phyloP scores from a whole-genome alignment of 2,888 invertebrate genomes.

The Melolontha melolontha region DNA sequence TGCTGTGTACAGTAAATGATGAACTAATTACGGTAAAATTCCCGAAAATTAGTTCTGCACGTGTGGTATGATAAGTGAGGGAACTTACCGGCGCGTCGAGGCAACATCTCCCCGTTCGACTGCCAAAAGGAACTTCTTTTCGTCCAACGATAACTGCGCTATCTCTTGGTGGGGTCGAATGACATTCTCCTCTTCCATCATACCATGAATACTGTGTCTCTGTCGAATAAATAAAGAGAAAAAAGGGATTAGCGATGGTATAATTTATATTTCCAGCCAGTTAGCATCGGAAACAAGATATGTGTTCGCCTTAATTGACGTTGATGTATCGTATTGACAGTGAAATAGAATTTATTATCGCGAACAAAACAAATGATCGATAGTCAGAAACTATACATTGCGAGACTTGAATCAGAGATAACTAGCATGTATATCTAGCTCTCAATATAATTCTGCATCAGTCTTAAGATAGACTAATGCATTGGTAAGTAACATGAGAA shows the following conservation, averaged over 20 bases:
- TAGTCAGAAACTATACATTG: constrained; percentile 1
- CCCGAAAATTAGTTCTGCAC: background rate
- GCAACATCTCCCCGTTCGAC: constrained; percentile 98
- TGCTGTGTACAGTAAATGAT: background rate
- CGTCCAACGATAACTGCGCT: constrained; percentile 83
- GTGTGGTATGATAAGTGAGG: constrained; percentile 4
- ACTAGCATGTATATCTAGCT: no score
- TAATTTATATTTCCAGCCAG: constrained; percentile 28
- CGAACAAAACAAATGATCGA: no score
- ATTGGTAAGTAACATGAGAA: no score
- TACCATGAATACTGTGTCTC: constrained; percentile 91
- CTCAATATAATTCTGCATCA: no score
- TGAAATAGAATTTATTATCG: constrained; percentile 25
- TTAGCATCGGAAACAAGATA: constrained; percentile 22
- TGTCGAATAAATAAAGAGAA: constrained; percentile 61
- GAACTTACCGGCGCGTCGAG: constrained; percentile 80
- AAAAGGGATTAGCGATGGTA: constrained; percentile 22
- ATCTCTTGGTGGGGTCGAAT: constrained; percentile 91
- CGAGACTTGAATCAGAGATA: background rate
- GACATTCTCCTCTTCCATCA: constrained; percentile 92
- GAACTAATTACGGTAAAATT: background rate
- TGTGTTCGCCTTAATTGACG: constrained; percentile 35
- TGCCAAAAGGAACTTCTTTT: constrained; percentile 94
- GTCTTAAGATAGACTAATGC: no score
- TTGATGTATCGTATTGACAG: constrained; percentile 40